Conservation (phyloP, 2,113 vertebrate genomes). For the Hystrix brachyura region DNA sequence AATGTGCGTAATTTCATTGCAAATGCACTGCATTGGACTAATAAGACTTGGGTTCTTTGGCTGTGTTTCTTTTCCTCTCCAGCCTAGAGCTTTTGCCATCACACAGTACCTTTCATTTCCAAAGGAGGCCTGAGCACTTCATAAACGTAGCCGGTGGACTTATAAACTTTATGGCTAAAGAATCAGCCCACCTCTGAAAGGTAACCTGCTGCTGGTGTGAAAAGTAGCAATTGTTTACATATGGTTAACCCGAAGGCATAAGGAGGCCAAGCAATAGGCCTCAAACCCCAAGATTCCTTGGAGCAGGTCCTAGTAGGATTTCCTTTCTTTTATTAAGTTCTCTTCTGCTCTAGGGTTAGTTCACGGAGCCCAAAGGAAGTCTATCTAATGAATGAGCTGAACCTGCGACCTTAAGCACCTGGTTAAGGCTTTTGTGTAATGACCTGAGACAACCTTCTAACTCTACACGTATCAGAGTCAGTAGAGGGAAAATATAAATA, state of each 20-base stretch:
- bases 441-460: neutral
- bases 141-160: conserved; percentile 71
- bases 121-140: conserved; percentile 72
- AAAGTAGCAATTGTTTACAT: conserved; percentile 81
- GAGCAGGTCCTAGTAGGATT: conserved; percentile 67
- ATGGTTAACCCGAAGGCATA: conserved; percentile 71
- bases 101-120: conserved; percentile 61
- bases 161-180: conserved; percentile 78
- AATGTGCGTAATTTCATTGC: conserved; percentile 54
- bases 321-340: conserved; percentile 73
- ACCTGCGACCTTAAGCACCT: conserved; percentile 46
- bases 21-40: neutral
- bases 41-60: conserved; percentile 11
- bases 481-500: neutral
- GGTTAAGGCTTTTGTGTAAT: conserved; percentile 62
- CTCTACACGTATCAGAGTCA: neutral
- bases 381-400: conserved; percentile 43
- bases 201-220: conserved; percentile 76
- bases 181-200: conserved; percentile 64
- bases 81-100: neutral
- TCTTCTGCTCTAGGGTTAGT: conserved; percentile 51
- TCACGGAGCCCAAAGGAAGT: conserved; percentile 58
- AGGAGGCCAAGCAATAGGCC: conserved; percentile 44
- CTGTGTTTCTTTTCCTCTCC: conserved; percentile 57
- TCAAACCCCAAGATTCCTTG: conserved; percentile 54